Base-by-base conservation (phyloP, 2,888 invertebrate genomes). In the Syrista parreyssii region DNA sequence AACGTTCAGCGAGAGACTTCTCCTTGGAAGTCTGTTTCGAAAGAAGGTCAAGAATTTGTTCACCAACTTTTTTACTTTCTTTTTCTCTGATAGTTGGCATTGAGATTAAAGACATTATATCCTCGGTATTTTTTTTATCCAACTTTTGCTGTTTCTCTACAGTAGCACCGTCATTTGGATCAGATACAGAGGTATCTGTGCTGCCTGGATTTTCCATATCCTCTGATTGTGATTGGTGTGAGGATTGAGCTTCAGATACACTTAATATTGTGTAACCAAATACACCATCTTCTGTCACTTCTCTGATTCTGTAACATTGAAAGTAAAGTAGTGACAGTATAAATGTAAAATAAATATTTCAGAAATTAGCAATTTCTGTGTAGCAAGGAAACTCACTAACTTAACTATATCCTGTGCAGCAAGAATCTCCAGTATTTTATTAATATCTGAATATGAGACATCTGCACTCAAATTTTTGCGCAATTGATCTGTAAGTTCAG, bases 21-120 rank as follows among this genome's bases (percentile, higher is more conserved):
- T 99, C 98, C 91, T 99, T 99, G 1, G 98, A 98, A 0, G 98
- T 98, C 12, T 98, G 98, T 91, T 98, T 98, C 85, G 98, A 98
- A 1, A 99, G 92, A 30, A 99, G 92, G 88, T 98, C 98, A 86
- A 98, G 93, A 78, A 99, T 99, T 92, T 99, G 99, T 91, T 99
- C 98, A 0, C 98, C 98, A 0, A 98, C 95, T 92, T 98, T 96
- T 91, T 98, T 98, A 82, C 96, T 98, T 88, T 98, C 98, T 87
- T 98, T 98, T 90, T 99, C 99, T 87, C 98, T 94, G 30, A 98
- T 97, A 0, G 98, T 98, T 0, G 98, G 98, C 94, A 97, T 96
- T n/a, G 97, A 96, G 82, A 98, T 92, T 69, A 98, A 90, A 34
- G 96, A 97, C 96, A 97, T 93, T 71, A 93, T 93, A 83, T 91